Conservation (phyloP, 2,797 vertebrate genomes). For the Typhlichthys subterraneus region DNA sequence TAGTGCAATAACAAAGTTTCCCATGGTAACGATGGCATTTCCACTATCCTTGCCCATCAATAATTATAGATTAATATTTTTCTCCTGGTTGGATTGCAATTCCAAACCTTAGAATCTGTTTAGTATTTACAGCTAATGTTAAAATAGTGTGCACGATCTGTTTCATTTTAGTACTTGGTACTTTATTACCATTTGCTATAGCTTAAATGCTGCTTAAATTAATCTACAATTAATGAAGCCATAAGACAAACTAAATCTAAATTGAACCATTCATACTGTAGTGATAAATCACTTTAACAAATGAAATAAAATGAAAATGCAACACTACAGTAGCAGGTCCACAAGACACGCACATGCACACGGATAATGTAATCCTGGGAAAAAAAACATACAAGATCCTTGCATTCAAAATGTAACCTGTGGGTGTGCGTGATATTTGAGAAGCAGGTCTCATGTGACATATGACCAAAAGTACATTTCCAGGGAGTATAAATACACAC, state of each 20-base stretch:
- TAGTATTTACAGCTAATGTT: slow-evolving; percentile 50
- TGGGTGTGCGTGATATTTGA: slow-evolving; percentile 35
- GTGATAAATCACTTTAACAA: slow-evolving; percentile 2
- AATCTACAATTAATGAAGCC: slow-evolving; percentile 8
- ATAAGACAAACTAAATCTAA: slow-evolving; percentile 10
- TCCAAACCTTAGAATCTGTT: slow-evolving; percentile 49
- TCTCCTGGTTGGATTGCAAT: slow-evolving; percentile 50
- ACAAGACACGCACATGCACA: slow-evolving; percentile 6
- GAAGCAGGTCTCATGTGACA: slow-evolving; percentile 33
- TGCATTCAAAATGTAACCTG: slow-evolving; percentile 22
- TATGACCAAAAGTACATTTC: slow-evolving; percentile 34
- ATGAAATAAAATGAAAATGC: slow-evolving; percentile 1
- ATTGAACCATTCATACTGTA: neutral
- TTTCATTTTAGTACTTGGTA: slow-evolving; percentile 53
- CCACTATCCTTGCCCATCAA: slow-evolving; percentile 13
- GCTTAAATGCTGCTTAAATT: slow-evolving; percentile 28
- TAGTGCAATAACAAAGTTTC: slow-evolving; percentile 30
- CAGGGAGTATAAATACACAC: slow-evolving; percentile 42
- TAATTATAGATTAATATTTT: slow-evolving; percentile 61
- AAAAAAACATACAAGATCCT: slow-evolving; percentile 8
- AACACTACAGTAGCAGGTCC: neutral
- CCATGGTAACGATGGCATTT: slow-evolving; percentile 19
- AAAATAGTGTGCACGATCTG: slow-evolving; percentile 59
- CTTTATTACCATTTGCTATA: slow-evolving; percentile 34
- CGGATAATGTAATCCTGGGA: neutral